Conservation (phyloP, 2,113 vertebrate species). For the Apteryx owenii region DNA sequence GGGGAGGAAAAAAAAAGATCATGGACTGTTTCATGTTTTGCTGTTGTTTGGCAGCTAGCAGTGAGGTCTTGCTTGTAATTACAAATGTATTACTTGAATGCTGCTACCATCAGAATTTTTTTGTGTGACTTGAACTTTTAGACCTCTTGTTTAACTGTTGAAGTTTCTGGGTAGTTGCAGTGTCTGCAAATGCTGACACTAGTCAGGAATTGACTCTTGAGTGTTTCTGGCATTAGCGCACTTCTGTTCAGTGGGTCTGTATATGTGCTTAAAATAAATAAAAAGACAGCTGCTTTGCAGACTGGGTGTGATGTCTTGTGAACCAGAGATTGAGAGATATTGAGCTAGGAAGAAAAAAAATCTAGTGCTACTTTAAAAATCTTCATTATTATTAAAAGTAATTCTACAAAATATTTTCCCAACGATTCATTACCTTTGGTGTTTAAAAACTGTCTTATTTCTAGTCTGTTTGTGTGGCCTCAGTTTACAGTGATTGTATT, state of each 20-base stretch:
- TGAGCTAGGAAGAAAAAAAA: neutral
- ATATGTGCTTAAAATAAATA: neutral
- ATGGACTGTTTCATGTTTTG: neutral
- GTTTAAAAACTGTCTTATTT: neutral
- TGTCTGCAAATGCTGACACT: neutral
- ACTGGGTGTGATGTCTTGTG: neutral
- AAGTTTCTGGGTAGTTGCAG: neutral
- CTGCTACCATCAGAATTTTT: neutral
- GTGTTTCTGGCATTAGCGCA: neutral
- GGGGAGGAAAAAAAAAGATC: neutral
- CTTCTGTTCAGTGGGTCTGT: neutral
- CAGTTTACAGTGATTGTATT: neutral
- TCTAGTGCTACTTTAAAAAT: neutral
- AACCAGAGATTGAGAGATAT: neutral
- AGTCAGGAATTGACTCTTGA: neutral
- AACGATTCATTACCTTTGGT: neutral
- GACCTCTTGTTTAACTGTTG: neutral
- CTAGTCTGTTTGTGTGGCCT: neutral
- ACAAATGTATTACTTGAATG: neutral
- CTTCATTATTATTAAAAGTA: neutral
- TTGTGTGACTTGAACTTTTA: neutral
- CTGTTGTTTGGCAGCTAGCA: neutral
- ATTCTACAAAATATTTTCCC: neutral
- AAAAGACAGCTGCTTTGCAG: neutral
- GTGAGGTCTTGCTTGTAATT: neutral